Conservation (phyloP, 2,888 invertebrate species). For the Eilema sororculum region DNA sequence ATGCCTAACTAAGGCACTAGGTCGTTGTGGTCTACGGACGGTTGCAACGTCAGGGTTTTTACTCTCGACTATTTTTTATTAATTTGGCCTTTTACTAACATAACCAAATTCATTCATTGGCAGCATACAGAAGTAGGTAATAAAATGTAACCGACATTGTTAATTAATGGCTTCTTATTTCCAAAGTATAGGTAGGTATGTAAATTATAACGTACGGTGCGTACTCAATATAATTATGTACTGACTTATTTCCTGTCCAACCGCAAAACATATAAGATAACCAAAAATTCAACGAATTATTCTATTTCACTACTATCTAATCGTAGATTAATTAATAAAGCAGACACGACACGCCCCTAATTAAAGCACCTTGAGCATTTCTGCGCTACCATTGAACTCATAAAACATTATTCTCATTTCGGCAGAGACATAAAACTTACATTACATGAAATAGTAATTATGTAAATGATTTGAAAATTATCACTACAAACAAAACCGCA, state of each 20-base stretch:
- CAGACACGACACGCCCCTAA: slow-evolving; percentile 45
- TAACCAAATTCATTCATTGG: neutral
- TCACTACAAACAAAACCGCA: slow-evolving; percentile 53
- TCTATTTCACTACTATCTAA: slow-evolving; percentile 26
- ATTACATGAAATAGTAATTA: slow-evolving; percentile 48
- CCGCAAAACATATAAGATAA: neutral
- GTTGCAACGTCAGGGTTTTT: neutral
- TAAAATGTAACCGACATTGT: neutral
- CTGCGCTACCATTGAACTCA: slow-evolving; percentile 49
- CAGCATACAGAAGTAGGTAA: neutral
- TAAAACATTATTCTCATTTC: slow-evolving; percentile 46
- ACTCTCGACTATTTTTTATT: neutral
- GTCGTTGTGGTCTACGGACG: neutral
- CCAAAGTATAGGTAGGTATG: slow-evolving; percentile 2
- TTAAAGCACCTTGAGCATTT: slow-evolving; percentile 33
- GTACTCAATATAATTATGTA: slow-evolving; percentile 5
- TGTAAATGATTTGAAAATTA: slow-evolving; percentile 54
- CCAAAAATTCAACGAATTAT: neutral
- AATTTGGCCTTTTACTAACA: neutral
- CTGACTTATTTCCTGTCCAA: neutral
- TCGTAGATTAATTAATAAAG: slow-evolving; percentile 44
- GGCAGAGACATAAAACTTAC: slow-evolving; percentile 51
- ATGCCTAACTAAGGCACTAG: neutral
- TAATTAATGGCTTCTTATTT: slow-evolving; percentile 1
- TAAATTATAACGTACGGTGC: neutral